Evolutionary conservation across 2,113 vertebrate species (phyloP), one percentile per base, ranked within the genome.

Genomic region (Capreolus pygargus): DNA sequence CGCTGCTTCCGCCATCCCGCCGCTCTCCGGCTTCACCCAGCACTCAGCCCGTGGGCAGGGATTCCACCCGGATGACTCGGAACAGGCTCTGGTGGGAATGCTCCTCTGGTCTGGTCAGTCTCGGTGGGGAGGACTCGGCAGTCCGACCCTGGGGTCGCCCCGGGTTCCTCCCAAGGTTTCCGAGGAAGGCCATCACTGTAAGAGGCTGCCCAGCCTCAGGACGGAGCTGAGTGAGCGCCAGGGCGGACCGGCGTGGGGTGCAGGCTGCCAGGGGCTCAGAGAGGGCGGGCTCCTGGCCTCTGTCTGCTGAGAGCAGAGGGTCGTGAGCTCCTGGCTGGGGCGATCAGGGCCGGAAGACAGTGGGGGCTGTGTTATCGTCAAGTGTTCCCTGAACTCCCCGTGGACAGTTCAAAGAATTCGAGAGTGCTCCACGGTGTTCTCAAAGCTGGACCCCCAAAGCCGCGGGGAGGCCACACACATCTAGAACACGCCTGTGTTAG

Each of bases 191-290:
- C 7, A 0, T 25, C 23, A 50, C 25, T 1, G 3, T 70, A 9
- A 43, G 33, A 43, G 61, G 74, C 61, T 19, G 47, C 16, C 50
- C 9, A 27, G 61, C 57, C 50, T 64, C 7, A 45, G 4, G 52
- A 33, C 0, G 8, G 64, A 45, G 61, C 39, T 25, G 0, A 12
- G 45, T 6, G 6, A n/a, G 79, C 4, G 7, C n/a, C 10, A 0
- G 50, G 57, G 50, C 57, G 86, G 45, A 39, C 55, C 0, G 43
- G 39, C 15, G 9, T 47, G n/a, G 6, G 25, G 45, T 14, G 30
- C 36, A 17, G 7, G 47, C 7, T 28, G 33, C 27, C 7, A 6
- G 28, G 3, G 21, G 43, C 54, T 4, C 12, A 1, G 93, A 28
- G 27, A 50, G 16, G 6, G 11, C 6, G 12, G n/a, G 74, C 45